Conservation (phyloP, 1,140 invertebrate species). For the Ceratoteleas bidentatus region DNA sequence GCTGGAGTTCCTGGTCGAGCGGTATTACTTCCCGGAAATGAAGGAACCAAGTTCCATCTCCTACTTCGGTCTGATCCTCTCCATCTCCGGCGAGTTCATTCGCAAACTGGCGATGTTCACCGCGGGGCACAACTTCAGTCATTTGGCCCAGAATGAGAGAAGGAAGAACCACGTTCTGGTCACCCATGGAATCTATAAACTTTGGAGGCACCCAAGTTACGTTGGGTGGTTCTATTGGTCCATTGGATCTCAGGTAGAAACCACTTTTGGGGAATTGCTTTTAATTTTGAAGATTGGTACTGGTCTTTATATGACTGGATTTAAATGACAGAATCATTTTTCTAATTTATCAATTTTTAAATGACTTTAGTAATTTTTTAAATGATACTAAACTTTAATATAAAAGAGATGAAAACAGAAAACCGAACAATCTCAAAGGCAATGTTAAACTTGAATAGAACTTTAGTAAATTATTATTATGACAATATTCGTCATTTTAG, state of each 20-base stretch:
- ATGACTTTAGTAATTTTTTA: no score
- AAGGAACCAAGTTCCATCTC: conserved; percentile 85
- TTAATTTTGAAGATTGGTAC: no score
- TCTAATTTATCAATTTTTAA: no score
- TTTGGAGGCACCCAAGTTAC: conserved; percentile 95
- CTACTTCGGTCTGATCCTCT: conserved; percentile 89
- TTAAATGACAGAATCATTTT: no score
- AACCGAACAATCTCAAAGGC: no score
- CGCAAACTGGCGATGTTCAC: conserved; percentile 97
- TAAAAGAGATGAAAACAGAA: no score
- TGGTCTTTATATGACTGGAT: no score
- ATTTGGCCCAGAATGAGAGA: conserved; percentile 90
- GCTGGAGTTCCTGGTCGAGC: conserved; percentile 93
- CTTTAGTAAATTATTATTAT: no score
- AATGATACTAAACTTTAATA: no score
- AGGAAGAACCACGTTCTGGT: conserved; percentile 93
- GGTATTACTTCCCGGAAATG: conserved; percentile 87
- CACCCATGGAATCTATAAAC: conserved; percentile 93
- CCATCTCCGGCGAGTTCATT: conserved; percentile 92
- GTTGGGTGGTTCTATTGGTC: conserved; percentile 99
- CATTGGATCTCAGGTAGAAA: conserved; percentile 94
- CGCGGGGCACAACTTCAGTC: conserved; percentile 96
- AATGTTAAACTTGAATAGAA: no score
- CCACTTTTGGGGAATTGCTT: no score
- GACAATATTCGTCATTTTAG: conserved; percentile 81